Percentiles rank a stretch among this genome's conserved stretches.
Evolutionary conservation across 1,140 invertebrate species (phyloP).

Genomic region (Anastrepha ludens): DNA sequence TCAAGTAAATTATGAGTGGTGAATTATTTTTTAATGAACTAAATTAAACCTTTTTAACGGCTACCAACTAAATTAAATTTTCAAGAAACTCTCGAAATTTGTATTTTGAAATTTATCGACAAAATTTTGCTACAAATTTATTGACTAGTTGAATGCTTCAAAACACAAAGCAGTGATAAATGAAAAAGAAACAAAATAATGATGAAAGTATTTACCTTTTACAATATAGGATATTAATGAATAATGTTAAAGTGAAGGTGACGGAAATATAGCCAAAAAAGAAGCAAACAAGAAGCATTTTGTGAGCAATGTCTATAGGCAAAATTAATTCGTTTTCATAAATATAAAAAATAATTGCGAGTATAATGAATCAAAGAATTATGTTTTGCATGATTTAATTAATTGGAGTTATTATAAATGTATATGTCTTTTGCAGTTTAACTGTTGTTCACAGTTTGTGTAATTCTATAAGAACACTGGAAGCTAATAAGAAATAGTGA

Average conservation of each 20-base stretch:
- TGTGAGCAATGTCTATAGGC: background rate
- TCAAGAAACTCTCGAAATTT: background rate
- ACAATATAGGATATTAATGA: background rate
- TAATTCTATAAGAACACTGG: too few relatives aligned
- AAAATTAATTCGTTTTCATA: too few relatives aligned
- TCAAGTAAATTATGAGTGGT: background rate
- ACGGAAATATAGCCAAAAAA: constrained; percentile 29
- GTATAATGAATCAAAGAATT: too few relatives aligned
- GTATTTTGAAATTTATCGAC: background rate
- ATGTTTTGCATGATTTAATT: too few relatives aligned
- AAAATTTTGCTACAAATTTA: background rate
- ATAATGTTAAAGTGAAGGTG: background rate
- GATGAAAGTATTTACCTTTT: background rate
- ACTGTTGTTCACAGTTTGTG: too few relatives aligned
- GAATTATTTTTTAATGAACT: background rate
- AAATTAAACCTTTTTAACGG: background rate
- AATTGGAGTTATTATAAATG: too few relatives aligned
- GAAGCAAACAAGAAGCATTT: background rate
- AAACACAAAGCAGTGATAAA: constrained; percentile 33
- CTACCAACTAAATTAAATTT: constrained; percentile 18
- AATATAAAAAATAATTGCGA: too few relatives aligned
- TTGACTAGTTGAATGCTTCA: constrained; percentile 18
- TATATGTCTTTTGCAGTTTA: too few relatives aligned
- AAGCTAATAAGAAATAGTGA: too few relatives aligned
- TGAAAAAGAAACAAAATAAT: background rate